Evolutionary conservation across 2,113 vertebrate genomes (phyloP).

Genomic region (Apeltes quadracus): DNA sequence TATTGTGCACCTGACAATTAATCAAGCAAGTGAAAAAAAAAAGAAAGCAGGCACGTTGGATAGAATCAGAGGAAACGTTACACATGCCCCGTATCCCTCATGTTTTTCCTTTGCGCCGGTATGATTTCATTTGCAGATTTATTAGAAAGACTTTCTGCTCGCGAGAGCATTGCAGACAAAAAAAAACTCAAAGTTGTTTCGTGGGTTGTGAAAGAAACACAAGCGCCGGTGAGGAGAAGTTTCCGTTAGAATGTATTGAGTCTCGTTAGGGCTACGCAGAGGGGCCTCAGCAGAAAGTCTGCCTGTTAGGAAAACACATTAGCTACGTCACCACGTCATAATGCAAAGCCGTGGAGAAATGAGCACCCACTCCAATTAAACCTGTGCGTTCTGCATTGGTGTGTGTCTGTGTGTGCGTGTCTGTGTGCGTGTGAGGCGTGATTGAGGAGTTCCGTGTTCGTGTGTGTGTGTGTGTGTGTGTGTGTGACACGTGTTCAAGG

Average conservation of each 20-base stretch:
- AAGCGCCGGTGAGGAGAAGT: neutral
- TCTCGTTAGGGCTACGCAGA: slow-evolving; percentile 40
- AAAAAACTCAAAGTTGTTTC: too few species aligned
- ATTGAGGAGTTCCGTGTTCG: slow-evolving; percentile 4
- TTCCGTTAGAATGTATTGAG: slow-evolving; percentile 48
- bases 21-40: neutral
- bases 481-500: slow-evolving; percentile 44
- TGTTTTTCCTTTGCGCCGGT: neutral
- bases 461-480: slow-evolving; percentile 25
- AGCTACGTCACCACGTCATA: slow-evolving; percentile 52
- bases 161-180: too few species aligned
- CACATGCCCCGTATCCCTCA: neutral
- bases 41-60: neutral
- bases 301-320: slow-evolving; percentile 62
- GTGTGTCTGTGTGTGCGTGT: slow-evolving; percentile 24
- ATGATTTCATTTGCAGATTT: neutral
- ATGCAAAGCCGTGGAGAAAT: slow-evolving; percentile 45
- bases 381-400: slow-evolving; percentile 4
- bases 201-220: neutral
- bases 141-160: neutral
- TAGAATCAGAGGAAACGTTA: neutral
- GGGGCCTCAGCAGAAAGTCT: slow-evolving; percentile 40
- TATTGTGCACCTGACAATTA: neutral
- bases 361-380: slow-evolving; percentile 53
- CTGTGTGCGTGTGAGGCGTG: slow-evolving; percentile 4